These are phyloP conservation scores for Hydractinia symbiolongicarpus DNA, from an alignment of 30 jellyfish, hydroid and myxozoan genomes.

Conservation along the genomic window DNA sequence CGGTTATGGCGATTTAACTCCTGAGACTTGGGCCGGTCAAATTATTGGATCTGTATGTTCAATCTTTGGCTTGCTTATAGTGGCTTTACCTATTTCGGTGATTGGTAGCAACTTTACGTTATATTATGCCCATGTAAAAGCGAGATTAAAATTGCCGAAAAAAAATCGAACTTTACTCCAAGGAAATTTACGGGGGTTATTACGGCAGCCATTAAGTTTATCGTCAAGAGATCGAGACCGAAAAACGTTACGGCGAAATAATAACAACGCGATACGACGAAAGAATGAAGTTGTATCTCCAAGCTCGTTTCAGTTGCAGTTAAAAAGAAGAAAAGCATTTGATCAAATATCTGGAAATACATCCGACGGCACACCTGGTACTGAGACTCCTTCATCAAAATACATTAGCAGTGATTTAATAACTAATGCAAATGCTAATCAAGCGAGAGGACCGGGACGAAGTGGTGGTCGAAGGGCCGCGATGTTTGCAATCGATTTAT, in stretches of 20 bases:
- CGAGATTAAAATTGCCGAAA: conserved; percentile 76
- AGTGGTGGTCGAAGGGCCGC: too few relatives aligned
- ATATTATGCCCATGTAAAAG: conserved; percentile 91
- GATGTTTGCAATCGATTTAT: too few relatives aligned
- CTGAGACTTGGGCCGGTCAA: conserved; percentile 91
- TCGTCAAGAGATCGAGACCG: conserved; percentile 91
- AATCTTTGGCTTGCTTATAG: conserved; percentile 70
- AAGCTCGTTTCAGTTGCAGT: too few relatives aligned
- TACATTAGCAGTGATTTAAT: too few relatives aligned
- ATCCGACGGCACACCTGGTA: too few relatives aligned
- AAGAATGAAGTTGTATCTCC: background rate
- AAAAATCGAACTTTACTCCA: conserved; percentile 71
- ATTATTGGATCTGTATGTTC: conserved; percentile 84
- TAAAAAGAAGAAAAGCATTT: too few relatives aligned
- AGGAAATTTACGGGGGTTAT: conserved; percentile 85
- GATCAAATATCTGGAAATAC: too few relatives aligned
- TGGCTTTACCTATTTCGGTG: conserved; percentile 89
- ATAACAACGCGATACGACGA: conserved; percentile 20
- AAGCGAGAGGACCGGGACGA: too few relatives aligned
- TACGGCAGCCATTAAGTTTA: conserved; percentile 82
- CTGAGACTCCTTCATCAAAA: too few relatives aligned
- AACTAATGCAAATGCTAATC: too few relatives aligned
- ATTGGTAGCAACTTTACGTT: conserved; percentile 87
- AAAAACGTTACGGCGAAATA: conserved; percentile 17
- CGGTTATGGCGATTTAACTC: conserved; percentile 94